Conservation (phyloP, 1,140 invertebrate genomes). For the Drosophila tani region DNA sequence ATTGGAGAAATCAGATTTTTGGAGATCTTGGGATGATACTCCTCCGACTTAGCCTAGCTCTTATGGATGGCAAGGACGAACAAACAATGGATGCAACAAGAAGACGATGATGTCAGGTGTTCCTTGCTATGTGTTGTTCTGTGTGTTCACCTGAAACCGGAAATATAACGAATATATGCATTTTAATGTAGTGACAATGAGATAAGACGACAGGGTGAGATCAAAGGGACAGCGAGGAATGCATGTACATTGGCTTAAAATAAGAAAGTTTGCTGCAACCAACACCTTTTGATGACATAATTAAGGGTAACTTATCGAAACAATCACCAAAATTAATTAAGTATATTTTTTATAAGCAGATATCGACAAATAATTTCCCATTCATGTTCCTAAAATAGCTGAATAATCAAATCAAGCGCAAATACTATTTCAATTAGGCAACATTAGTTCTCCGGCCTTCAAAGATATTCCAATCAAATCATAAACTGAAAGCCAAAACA, state of each 20-base stretch:
- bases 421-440: slow-evolving; percentile 20
- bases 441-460: slow-evolving; percentile 21
- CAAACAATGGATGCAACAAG: slow-evolving; percentile 63
- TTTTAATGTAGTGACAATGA: slow-evolving; percentile 53
- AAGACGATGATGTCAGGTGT: slow-evolving; percentile 43
- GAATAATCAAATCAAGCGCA: slow-evolving; percentile 7
- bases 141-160: slow-evolving; percentile 57
- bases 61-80: slow-evolving; percentile 25
- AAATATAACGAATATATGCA: slow-evolving; percentile 59
- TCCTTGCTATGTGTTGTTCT: slow-evolving; percentile 14
- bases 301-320: not conserved
- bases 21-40: slow-evolving; percentile 2
- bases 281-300: slow-evolving; percentile 3
- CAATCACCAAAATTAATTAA: slow-evolving; percentile 22
- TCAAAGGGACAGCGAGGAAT: slow-evolving; percentile 11
- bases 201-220: slow-evolving; percentile 20
- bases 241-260: not conserved
- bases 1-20: slow-evolving; percentile 7
- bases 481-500: slow-evolving; percentile 46
- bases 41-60: slow-evolving; percentile 28
- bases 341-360: not conserved
- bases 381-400: slow-evolving; percentile 21
- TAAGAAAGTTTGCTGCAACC: not conserved
- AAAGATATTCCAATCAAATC: slow-evolving; percentile 39
- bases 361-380: slow-evolving; percentile 1